Base-by-base conservation (phyloP, 2,888 invertebrate species). In the Synergus itoensis region DNA sequence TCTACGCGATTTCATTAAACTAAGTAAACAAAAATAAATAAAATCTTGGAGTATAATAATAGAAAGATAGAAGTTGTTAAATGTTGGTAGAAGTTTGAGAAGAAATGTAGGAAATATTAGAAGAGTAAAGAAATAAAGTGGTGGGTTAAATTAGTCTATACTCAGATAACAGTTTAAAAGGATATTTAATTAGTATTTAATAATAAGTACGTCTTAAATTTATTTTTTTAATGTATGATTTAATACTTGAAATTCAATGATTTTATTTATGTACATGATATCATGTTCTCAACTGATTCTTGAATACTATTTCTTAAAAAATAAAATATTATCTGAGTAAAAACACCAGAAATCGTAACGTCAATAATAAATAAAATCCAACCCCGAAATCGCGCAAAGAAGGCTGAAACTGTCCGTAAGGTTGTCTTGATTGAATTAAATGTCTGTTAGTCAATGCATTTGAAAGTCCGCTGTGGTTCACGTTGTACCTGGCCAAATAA, bases 371-470 rank as follows among this genome's bases (percentile, higher is more conserved):
- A 57, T 36, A 28, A 64, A 40, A 1, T 9, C 36, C 14, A 16
- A 36, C 16, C 9, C 64, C 40, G 18, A 65, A 65, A 65, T 65
- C 65, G 65, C 65, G n/a, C 41, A 65, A 65, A 65, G 65, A 41
- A 18, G 18, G 41, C n/a, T 41, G 18, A 65, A 43, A 18, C 43
- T 41, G 40, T 65, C 11, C n/a, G 18, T 41, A 65, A 41, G 43
- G 41, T 65, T 7, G 53, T 57, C 53, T 18, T 9, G 9, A 9
- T 57, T 57, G 53, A 3, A 18, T 57, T 0, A 57, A 57, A 57
- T 18, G 53, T 57, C 53, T 57, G 53, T 57, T 57, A 57, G 53
- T 57, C 53, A 57, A 18, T 1, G 9, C 16, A 48, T 48, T 43
- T 43, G 43, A 43, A 43, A 43, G 9, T 43, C 43, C 43, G 11